These are phyloP conservation scores for Cerceris ruficornis DNA, from an alignment of 2,888 invertebrate species.

Conservation along the genomic window DNA sequence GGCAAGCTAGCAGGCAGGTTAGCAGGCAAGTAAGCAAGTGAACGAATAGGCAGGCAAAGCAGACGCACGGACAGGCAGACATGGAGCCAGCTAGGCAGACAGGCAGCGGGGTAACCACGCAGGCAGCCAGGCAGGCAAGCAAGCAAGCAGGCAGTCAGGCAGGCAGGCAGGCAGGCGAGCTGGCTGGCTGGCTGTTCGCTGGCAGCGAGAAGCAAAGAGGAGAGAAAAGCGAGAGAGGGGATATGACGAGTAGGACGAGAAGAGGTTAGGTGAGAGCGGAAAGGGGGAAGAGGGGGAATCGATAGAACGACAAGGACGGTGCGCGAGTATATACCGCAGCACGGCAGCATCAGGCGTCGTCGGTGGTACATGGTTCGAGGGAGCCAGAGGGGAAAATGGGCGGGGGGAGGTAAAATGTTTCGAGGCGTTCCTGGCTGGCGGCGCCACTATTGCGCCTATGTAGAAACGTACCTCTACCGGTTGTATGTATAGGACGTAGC, in stretches of 20 bases:
- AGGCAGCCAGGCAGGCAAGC: conserved; percentile 52
- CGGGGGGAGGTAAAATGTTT: conserved; percentile 52
- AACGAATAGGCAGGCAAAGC: conserved; percentile 61
- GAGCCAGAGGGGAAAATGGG: conserved; percentile 35
- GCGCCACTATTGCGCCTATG: conserved; percentile 64
- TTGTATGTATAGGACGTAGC: conserved; percentile 42
- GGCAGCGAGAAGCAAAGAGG: conserved; percentile 52
- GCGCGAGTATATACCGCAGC: conserved; percentile 63
- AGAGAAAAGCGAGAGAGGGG: conserved; percentile 57
- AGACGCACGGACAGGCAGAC: conserved; percentile 53
- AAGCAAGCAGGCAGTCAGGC: too few species aligned
- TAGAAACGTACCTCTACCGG: conserved; percentile 46
- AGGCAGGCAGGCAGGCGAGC: conserved; percentile 59
- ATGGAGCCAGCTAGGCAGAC: conserved; percentile 44
- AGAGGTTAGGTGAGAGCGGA: conserved; percentile 50
- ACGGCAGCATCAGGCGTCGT: conserved; percentile 68
- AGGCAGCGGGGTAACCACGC: conserved; percentile 40
- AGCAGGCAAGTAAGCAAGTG: conserved; percentile 42
- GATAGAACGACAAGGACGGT: conserved; percentile 78
- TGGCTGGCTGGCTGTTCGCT: conserved; percentile 51
- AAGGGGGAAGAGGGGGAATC: conserved; percentile 71
- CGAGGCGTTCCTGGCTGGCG: conserved; percentile 69
- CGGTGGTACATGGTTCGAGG: conserved; percentile 52
- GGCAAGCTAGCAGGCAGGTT: conserved; percentile 44
- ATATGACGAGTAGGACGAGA: conserved; percentile 54